Evolutionary conservation across 1,140 invertebrate genomes (phyloP).

Genomic region (Apocrypta bakeri): DNA sequence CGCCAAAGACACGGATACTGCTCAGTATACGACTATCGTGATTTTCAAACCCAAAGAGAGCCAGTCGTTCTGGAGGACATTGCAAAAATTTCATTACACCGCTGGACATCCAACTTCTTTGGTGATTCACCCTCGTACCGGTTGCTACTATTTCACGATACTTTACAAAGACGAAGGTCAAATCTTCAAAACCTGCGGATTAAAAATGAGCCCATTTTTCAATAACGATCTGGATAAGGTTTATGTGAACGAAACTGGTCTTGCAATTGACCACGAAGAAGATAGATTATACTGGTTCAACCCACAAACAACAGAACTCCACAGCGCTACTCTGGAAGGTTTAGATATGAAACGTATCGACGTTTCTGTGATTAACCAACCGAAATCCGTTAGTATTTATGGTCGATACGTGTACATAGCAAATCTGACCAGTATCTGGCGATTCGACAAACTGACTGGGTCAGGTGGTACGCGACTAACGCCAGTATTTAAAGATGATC

Average conservation of each 20-base stretch:
- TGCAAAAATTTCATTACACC: not conserved
- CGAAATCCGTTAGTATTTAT: slow-evolving; percentile 5
- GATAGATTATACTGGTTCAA: slow-evolving; percentile 29
- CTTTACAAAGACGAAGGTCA: not conserved
- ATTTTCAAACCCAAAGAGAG: not conserved
- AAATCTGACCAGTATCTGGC: slow-evolving; percentile 30
- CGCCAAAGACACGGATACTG: not conserved
- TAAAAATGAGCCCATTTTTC: not conserved
- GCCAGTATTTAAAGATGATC: not conserved
- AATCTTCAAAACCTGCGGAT: not conserved
- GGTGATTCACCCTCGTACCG: not conserved
- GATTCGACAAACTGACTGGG: slow-evolving; percentile 10
- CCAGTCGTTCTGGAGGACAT: not conserved
- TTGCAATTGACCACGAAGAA: slow-evolving; percentile 8
- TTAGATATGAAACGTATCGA: not conserved
- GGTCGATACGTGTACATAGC: slow-evolving; percentile 1
- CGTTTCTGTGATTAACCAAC: not conserved
- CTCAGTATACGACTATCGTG: not conserved
- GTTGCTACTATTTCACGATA: slow-evolving; percentile 18
- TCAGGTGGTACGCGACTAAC: not conserved
- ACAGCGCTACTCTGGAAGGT: not conserved
- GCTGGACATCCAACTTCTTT: not conserved
- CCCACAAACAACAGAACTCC: not conserved
- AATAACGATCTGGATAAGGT: not conserved
- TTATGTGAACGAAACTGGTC: not conserved